A percentile compares a stretch with the other conserved stretches of the same genome.
Evolutionary conservation across 2,797 vertebrate species (phyloP).

Genomic region (Microcaecilia unicolor): DNA sequence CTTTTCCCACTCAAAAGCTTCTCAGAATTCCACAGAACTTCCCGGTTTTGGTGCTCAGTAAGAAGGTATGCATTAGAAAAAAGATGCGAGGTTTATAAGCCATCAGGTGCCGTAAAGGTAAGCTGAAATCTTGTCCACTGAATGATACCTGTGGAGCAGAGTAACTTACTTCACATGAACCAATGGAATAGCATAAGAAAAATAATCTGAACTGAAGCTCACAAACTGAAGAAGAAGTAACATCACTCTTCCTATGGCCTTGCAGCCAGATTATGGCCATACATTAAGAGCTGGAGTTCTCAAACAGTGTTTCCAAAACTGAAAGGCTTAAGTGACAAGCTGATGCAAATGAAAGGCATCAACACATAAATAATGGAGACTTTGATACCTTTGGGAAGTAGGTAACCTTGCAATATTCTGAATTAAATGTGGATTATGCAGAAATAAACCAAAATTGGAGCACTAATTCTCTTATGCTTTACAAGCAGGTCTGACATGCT

Average conservation of each 20-base stretch:
- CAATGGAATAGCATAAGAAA: neutral
- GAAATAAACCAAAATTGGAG: neutral
- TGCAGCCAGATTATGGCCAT: neutral
- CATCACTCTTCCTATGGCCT: neutral
- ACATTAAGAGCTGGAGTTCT: too few species aligned
- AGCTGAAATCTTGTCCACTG: too few species aligned
- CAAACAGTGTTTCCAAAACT: accelerated
- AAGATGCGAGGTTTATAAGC: too few species aligned
- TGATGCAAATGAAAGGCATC: neutral
- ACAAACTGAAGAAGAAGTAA: neutral
- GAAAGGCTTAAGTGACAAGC: neutral
- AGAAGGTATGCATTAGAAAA: too few species aligned
- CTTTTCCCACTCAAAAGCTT: too few species aligned
- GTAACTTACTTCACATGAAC: too few species aligned
- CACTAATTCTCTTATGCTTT: neutral
- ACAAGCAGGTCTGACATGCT: neutral
- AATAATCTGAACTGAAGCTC: neutral
- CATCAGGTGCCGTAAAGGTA: too few species aligned
- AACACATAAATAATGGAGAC: neutral
- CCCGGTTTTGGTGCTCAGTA: too few species aligned
- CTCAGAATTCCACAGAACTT: too few species aligned
- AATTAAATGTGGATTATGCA: neutral
- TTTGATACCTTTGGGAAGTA: neutral
- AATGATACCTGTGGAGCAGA: too few species aligned
- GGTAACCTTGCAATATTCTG: neutral